Evolutionary conservation across 2,113 vertebrate species (phyloP).

Genomic region (Thalassarche chlororhynchos): DNA sequence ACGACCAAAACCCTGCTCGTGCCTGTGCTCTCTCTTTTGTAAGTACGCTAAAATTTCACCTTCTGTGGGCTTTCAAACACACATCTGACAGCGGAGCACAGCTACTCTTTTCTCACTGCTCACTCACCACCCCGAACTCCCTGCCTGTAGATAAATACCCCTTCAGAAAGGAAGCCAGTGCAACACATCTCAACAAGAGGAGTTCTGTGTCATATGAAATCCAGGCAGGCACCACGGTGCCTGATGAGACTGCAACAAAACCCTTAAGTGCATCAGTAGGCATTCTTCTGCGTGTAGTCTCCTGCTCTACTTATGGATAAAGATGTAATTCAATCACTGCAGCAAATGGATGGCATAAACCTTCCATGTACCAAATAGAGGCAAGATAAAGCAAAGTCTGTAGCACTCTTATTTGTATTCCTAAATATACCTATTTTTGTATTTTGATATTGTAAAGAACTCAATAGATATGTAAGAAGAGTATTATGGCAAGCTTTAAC

Average conservation of each 20-base stretch:
- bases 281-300: constrained; percentile 54
- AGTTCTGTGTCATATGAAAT: constrained; percentile 65
- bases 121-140: not conserved
- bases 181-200: constrained; percentile 29
- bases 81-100: not conserved
- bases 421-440: not conserved
- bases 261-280: constrained; percentile 71
- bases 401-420: not conserved
- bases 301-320: constrained; percentile 68
- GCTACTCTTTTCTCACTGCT: not conserved
- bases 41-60: not conserved
- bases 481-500: not conserved
- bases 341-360: constrained; percentile 67
- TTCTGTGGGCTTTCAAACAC: not conserved
- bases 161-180: constrained; percentile 39
- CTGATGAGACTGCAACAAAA: constrained; percentile 73
- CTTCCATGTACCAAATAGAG: constrained; percentile 14
- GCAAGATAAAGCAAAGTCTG: not conserved
- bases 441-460: not conserved
- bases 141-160: not conserved
- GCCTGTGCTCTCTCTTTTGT: not conserved
- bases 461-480: not conserved
- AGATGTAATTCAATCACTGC: constrained; percentile 77
- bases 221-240: constrained; percentile 70
- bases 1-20: not conserved